phyloP scores from a whole-genome alignment of 2,113 vertebrate genomes.

The Riparia riparia region DNA sequence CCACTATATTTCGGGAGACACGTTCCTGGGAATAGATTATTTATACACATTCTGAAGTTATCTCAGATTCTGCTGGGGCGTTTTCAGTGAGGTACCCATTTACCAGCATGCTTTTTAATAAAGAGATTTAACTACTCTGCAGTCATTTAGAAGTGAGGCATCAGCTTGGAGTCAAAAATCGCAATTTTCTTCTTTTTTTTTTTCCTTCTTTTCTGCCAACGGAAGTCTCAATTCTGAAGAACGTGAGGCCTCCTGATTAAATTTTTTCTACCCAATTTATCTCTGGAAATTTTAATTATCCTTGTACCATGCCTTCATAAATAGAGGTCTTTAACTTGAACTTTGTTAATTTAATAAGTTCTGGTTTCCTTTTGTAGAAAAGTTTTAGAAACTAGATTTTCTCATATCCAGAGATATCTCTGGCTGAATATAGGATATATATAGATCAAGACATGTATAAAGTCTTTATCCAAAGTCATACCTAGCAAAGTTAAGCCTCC shows the following conservation, averaged over 20 bases:
- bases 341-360: not conserved
- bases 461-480: not conserved
- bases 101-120: not conserved
- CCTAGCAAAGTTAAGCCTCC: not conserved
- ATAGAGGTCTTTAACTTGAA: not conserved
- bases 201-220: not conserved
- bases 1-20: not conserved
- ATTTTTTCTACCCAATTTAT: not conserved
- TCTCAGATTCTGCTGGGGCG: not conserved
- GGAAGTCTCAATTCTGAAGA: not conserved
- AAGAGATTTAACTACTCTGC: not conserved
- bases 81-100: not conserved
- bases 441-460: not conserved
- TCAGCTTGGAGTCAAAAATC: not conserved
- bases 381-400: not conserved
- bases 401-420: not conserved
- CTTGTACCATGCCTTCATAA: not conserved
- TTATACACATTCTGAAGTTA: not conserved
- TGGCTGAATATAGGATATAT: not conserved
- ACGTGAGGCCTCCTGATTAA: not conserved
- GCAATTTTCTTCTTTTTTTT: not conserved
- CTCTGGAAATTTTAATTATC: constrained; percentile 8
- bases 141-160: not conserved
- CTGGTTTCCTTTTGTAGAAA: not conserved
- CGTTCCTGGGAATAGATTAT: not conserved